Evolutionary conservation across 2,888 invertebrate species (phyloP).

Genomic region (Volucella inanis): DNA sequence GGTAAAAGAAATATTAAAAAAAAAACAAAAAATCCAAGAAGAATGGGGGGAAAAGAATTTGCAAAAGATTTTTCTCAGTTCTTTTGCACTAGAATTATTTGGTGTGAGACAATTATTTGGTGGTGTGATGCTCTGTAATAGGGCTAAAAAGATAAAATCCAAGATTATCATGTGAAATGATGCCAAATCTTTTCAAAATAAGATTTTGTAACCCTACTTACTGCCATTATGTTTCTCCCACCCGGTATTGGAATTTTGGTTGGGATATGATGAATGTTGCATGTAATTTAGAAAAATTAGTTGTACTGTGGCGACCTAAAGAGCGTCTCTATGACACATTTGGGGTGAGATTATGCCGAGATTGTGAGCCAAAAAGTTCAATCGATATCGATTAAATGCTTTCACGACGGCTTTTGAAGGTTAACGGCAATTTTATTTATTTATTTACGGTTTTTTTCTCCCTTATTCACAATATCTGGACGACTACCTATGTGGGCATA

Average conservation of each 20-base stretch:
- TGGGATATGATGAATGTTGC: constrained; percentile 57
- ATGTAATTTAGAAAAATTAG: constrained; percentile 58
- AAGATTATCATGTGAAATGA: constrained; percentile 69
- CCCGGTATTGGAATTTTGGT: constrained; percentile 3
- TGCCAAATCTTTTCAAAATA: constrained; percentile 51
- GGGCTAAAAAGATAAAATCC: constrained; percentile 63
- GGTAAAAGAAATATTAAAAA: neutral
- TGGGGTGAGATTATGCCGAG: constrained; percentile 50
- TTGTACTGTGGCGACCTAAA: constrained; percentile 47
- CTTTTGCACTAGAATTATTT: neutral
- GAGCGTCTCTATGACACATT: constrained; percentile 51
- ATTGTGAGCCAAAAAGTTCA: constrained; percentile 63
- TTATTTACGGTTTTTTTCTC: neutral
- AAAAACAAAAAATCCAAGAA: too few relatives aligned
- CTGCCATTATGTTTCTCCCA: neutral
- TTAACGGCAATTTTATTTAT: neutral
- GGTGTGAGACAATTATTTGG: constrained; percentile 49
- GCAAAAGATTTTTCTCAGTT: constrained; percentile 37
- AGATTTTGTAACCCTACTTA: constrained; percentile 17
- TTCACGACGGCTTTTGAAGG: neutral
- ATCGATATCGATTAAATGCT: constrained; percentile 58
- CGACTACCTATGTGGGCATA: too few relatives aligned
- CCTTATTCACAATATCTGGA: too few relatives aligned
- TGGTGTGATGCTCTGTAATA: constrained; percentile 44
- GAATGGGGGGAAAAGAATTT: constrained; percentile 3